A percentile compares a stretch with the other conserved stretches of the same genome.
phyloP scores from a whole-genome alignment of 2,797 vertebrate genomes.

The Cygnus olor region DNA sequence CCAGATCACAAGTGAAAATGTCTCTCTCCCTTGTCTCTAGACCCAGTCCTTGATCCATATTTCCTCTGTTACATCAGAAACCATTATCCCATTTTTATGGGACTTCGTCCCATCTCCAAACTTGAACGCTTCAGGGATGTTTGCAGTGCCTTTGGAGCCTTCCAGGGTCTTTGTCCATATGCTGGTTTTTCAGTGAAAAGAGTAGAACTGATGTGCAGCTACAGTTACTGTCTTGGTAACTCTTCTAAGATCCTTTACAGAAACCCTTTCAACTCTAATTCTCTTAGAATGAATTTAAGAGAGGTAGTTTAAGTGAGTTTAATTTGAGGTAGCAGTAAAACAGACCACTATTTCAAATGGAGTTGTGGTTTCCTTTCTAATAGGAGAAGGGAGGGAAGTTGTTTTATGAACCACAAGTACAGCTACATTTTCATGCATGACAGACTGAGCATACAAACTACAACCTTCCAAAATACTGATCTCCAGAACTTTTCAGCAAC shows the following conservation, averaged over 20 bases:
- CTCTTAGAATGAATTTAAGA: background rate
- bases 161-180: background rate
- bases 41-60: background rate
- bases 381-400: background rate
- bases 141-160: background rate
- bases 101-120: background rate
- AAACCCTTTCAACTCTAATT: background rate
- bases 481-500: background rate
- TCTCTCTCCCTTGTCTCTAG: background rate
- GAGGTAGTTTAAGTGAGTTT: background rate
- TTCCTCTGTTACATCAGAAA: background rate
- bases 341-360: background rate
- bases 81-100: background rate
- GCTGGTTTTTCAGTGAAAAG: background rate
- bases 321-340: background rate
- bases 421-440: background rate
- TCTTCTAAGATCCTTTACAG: background rate
- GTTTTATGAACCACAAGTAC: background rate
- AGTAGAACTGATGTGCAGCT: background rate
- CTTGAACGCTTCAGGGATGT: background rate
- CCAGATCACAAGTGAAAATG: background rate
- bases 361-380: background rate
- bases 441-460: background rate
- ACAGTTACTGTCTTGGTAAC: background rate
- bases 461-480: background rate